phyloP scores from a whole-genome alignment of 2,113 vertebrate genomes.

The Camelus bactrianus region DNA sequence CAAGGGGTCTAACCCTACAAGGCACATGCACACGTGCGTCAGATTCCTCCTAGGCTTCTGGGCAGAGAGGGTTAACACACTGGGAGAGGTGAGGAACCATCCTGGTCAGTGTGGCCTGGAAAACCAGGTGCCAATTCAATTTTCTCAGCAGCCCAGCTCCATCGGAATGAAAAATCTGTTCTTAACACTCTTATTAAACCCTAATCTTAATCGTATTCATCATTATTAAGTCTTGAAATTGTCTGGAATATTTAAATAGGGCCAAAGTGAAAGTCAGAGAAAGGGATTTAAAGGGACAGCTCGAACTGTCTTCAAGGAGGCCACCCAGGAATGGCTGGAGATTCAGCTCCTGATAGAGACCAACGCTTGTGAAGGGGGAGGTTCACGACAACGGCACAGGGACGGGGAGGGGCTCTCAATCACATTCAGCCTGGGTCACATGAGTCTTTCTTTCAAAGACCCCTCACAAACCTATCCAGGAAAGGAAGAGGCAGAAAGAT shows the following conservation, averaged over 20 bases:
- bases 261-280: conserved; percentile 82
- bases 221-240: conserved; percentile 88
- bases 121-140: conserved; percentile 80
- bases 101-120: background rate
- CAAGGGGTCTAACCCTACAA: background rate
- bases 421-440: conserved; percentile 68
- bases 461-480: conserved; percentile 68
- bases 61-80: background rate
- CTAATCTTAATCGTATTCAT: conserved; percentile 89
- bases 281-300: conserved; percentile 83
- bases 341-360: conserved; percentile 52
- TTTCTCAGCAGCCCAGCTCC: conserved; percentile 81
- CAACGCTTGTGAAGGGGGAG: conserved; percentile 20
- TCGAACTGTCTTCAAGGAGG: conserved; percentile 69
- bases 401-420: background rate
- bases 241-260: conserved; percentile 88
- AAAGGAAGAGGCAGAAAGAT: conserved; percentile 68
- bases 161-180: conserved; percentile 87
- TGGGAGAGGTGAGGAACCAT: background rate
- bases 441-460: conserved; percentile 81
- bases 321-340: conserved; percentile 69
- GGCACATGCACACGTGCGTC: background rate
- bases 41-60: background rate
- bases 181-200: conserved; percentile 88
- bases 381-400: background rate